phyloP scores from a whole-genome alignment of 1,140 invertebrate species.

The Conopomorpha cramerella region DNA sequence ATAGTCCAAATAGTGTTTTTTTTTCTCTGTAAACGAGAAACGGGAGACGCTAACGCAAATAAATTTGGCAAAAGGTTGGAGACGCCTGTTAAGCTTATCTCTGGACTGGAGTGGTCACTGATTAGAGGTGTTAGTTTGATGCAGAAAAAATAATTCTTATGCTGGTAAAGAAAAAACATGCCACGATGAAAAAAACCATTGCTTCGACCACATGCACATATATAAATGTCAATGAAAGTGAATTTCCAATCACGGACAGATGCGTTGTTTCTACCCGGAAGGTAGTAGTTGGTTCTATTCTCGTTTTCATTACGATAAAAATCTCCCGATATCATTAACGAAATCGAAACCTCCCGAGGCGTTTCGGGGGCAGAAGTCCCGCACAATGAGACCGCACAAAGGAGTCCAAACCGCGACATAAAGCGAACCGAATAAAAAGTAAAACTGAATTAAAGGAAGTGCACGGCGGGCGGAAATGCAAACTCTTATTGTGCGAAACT shows the following conservation, averaged over 20 bases:
- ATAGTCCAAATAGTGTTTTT: constrained; percentile 33
- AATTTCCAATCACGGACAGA: too few species aligned
- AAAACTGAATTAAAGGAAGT: constrained; percentile 56
- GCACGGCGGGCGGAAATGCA: constrained; percentile 57
- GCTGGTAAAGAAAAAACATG: constrained; percentile 1
- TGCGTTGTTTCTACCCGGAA: too few species aligned
- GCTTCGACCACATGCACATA: too few species aligned
- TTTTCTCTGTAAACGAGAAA: constrained; percentile 40
- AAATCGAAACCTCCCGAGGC: constrained; percentile 56
- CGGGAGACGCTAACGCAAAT: constrained; percentile 30
- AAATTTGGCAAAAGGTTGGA: constrained; percentile 29
- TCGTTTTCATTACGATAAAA: constrained; percentile 43
- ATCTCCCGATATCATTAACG: constrained; percentile 53
- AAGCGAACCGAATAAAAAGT: constrained; percentile 50
- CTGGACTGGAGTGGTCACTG: constrained; percentile 20
- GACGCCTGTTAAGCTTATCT: constrained; percentile 23
- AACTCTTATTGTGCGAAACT: constrained; percentile 54
- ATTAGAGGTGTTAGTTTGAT: constrained; percentile 44
- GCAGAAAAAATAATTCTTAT: too few species aligned
- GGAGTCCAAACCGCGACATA: constrained; percentile 40
- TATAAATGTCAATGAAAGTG: too few species aligned
- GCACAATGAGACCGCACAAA: constrained; percentile 40
- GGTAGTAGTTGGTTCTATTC: constrained; percentile 16
- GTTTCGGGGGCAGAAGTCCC: constrained; percentile 47
- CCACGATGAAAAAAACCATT: too few species aligned